phyloP scores from a whole-genome alignment of 2,797 vertebrate genomes.

The Microcaecilia unicolor region DNA sequence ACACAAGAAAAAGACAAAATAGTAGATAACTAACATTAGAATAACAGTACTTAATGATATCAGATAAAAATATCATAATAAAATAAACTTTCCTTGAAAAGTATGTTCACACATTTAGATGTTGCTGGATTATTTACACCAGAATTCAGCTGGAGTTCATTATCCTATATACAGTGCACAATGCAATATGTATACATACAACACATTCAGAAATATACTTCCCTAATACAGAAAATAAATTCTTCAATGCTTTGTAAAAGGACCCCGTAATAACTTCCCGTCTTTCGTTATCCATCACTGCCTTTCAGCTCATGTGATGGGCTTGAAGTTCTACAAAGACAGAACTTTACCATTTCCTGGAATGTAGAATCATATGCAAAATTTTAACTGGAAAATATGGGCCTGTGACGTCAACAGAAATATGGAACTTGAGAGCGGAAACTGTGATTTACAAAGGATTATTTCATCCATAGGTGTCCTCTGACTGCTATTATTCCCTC shows the following conservation, averaged over 20 bases:
- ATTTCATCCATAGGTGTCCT: too few species aligned
- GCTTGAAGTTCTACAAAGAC: too few species aligned
- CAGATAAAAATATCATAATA: neutral
- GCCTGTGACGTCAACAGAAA: too few species aligned
- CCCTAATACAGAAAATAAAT: slow-evolving; percentile 6
- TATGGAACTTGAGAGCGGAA: too few species aligned
- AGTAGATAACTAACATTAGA: neutral
- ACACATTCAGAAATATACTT: slow-evolving; percentile 25
- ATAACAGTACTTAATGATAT: neutral
- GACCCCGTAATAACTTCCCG: too few species aligned
- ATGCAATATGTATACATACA: slow-evolving; percentile 8
- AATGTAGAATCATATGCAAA: too few species aligned
- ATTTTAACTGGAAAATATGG: too few species aligned
- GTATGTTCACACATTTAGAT: slow-evolving; percentile 3
- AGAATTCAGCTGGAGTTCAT: slow-evolving; percentile 21
- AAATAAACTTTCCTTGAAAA: slow-evolving; percentile 14
- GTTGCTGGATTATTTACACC: slow-evolving; percentile 34
- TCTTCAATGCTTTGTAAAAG: neutral
- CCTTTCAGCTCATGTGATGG: too few species aligned
- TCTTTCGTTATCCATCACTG: too few species aligned
- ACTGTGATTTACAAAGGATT: too few species aligned
- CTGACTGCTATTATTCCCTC: too few species aligned
- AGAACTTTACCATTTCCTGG: too few species aligned
- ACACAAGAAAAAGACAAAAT: neutral
- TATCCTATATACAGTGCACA: slow-evolving; percentile 21